Evolutionary conservation across 2,113 vertebrate genomes (phyloP).

Genomic region (Colaptes auratus): DNA sequence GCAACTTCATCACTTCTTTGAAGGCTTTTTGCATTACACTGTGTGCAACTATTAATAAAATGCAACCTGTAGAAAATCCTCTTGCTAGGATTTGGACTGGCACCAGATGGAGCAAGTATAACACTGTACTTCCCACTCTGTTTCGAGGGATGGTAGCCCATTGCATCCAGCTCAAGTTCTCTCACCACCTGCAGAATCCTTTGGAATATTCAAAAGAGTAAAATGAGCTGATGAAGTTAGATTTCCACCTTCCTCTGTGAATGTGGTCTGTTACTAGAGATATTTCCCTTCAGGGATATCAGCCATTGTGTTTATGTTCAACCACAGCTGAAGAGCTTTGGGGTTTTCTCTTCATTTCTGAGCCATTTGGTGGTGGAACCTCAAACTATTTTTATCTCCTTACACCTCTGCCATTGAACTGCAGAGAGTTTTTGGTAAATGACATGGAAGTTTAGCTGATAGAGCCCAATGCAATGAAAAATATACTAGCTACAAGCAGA

Average conservation of each 20-base stretch:
- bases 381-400: background rate
- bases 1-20: background rate
- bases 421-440: background rate
- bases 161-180: background rate
- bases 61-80: background rate
- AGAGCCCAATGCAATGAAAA: background rate
- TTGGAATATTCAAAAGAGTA: background rate
- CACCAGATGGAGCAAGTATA: background rate
- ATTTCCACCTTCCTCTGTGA: background rate
- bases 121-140: background rate
- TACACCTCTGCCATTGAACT: background rate
- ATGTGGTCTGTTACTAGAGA: background rate
- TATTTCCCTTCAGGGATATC: background rate
- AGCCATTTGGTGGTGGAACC: background rate
- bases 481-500: background rate
- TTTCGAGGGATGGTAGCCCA: background rate
- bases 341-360: background rate
- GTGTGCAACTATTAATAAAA: background rate
- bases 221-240: no score
- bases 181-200: background rate
- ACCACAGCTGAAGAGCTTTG: background rate
- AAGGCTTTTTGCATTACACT: background rate
- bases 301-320: background rate
- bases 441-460: background rate
- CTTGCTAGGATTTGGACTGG: background rate